Conservation (phyloP, 1,140 invertebrate genomes). For the Ruditapes philippinarum region DNA sequence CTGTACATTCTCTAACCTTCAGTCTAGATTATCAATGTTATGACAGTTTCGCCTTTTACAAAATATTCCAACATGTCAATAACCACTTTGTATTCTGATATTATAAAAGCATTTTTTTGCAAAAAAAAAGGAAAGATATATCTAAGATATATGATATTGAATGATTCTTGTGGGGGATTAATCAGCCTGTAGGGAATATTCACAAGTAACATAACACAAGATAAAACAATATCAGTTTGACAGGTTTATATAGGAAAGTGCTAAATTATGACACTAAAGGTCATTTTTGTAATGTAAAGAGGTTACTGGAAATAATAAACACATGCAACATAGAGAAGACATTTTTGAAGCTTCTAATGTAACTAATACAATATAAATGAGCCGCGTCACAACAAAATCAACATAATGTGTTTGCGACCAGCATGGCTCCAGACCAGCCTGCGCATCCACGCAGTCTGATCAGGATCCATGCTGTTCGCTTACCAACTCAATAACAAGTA, state of each 20-base stretch:
- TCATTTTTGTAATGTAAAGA: neutral
- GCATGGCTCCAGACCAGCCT: too few species aligned
- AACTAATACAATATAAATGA: too few species aligned
- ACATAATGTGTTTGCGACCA: too few species aligned
- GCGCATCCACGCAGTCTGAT: too few species aligned
- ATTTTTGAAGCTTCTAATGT: too few species aligned
- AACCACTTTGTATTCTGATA: neutral
- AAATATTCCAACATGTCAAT: neutral
- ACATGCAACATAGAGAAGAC: too few species aligned
- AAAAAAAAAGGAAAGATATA: neutral
- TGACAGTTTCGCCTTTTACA: neutral
- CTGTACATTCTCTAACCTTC: neutral
- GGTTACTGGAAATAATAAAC: too few species aligned
- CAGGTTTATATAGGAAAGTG: conserved; percentile 1
- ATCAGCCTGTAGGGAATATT: neutral
- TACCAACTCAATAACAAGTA: too few species aligned
- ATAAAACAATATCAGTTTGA: neutral
- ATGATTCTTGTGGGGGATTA: too few species aligned
- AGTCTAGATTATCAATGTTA: neutral
- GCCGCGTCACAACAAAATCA: too few species aligned
- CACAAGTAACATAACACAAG: neutral
- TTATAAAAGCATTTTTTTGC: conserved; percentile 19
- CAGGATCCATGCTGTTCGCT: too few species aligned
- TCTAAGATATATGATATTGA: neutral
- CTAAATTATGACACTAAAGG: neutral